Evolutionary conservation across 2,113 vertebrate genomes (phyloP).

Genomic region (Aegotheles bennettii): DNA sequence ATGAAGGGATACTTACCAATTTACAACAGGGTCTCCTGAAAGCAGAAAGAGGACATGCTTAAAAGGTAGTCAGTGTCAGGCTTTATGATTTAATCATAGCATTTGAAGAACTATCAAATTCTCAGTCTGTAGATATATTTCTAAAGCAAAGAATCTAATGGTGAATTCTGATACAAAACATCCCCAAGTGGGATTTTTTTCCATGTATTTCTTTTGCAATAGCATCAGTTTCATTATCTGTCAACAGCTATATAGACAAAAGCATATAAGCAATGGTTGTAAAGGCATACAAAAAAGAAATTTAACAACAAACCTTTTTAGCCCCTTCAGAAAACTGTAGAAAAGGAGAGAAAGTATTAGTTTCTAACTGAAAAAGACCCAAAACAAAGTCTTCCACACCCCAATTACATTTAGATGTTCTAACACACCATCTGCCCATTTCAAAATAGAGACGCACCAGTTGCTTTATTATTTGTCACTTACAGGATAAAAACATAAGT

Average conservation of each 20-base stretch:
- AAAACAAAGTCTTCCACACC: background rate
- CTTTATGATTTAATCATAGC: background rate
- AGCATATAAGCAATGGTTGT: background rate
- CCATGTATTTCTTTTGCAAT: background rate
- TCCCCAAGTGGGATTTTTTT: background rate
- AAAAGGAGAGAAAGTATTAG: background rate
- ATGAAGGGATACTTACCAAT: no score
- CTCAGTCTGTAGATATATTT: background rate
- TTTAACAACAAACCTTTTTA: background rate
- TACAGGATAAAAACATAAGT: background rate
- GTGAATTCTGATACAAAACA: background rate
- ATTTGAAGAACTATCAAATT: background rate
- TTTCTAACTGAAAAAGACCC: background rate
- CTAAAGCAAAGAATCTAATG: background rate
- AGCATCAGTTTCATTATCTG: background rate
- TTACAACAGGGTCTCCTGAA: background rate
- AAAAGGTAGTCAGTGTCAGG: background rate
- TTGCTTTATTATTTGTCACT: constrained; percentile 27
- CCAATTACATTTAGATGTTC: background rate
- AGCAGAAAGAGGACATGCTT: background rate
- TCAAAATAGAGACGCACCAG: background rate
- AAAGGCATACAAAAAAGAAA: background rate
- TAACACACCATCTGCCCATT: constrained; percentile 5
- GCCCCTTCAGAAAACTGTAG: background rate
- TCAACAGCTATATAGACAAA: background rate